Evolutionary conservation across 1,140 invertebrate species (phyloP).

Genomic region (Pseudomyrmex gracilis): DNA sequence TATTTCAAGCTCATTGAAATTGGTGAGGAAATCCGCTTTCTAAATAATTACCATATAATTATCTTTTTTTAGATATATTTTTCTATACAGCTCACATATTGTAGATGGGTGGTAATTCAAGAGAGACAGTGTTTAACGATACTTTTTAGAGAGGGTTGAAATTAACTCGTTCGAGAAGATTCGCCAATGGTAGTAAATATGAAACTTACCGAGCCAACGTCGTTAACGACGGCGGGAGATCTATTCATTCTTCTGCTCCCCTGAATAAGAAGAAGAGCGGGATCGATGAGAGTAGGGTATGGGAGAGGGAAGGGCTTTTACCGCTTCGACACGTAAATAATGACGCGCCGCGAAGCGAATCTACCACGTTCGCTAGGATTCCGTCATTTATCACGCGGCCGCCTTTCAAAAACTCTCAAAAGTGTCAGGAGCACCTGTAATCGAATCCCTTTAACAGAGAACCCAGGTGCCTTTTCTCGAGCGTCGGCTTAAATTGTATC

Average conservation of each 20-base stretch:
- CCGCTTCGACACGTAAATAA: slow-evolving; percentile 59
- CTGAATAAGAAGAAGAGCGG: slow-evolving; percentile 48
- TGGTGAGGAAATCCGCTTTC: too few species aligned
- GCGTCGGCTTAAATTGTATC: slow-evolving; percentile 57
- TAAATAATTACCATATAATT: neutral
- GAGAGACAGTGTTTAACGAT: neutral
- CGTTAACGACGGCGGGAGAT: slow-evolving; percentile 32
- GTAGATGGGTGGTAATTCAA: slow-evolving; percentile 1
- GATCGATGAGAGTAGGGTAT: slow-evolving; percentile 48
- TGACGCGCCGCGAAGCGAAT: slow-evolving; percentile 47
- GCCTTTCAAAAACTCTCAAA: slow-evolving; percentile 57
- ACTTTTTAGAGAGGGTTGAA: neutral
- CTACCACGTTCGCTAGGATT: slow-evolving; percentile 30
- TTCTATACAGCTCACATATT: neutral
- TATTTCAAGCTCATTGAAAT: too few species aligned
- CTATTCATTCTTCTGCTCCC: slow-evolving; percentile 37
- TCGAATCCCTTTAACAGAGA: slow-evolving; percentile 51
- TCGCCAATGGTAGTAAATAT: slow-evolving; percentile 48
- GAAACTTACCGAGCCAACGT: slow-evolving; percentile 44
- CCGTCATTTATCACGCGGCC: slow-evolving; percentile 48
- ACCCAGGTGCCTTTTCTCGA: slow-evolving; percentile 47
- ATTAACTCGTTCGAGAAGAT: slow-evolving; percentile 35
- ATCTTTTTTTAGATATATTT: neutral
- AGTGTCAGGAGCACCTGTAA: slow-evolving; percentile 55
- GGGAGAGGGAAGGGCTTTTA: slow-evolving; percentile 27